phyloP scores from a whole-genome alignment of 2,888 invertebrate species.

The Parnassius smintheus region DNA sequence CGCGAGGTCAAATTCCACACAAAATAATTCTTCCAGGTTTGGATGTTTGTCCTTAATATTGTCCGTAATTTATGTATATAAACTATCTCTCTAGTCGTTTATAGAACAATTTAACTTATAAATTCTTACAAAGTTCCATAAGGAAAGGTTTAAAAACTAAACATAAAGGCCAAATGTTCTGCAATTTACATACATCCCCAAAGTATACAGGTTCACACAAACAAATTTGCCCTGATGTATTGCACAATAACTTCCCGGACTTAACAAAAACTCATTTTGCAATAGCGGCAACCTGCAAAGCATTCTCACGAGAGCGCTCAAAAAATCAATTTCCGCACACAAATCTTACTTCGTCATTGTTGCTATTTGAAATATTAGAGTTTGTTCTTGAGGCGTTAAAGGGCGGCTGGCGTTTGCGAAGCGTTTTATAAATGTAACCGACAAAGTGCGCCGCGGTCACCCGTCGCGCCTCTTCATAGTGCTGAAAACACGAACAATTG shows the following conservation, averaged over 20 bases:
- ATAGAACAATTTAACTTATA: too few species aligned
- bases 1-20: too few species aligned
- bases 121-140: too few species aligned
- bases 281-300: slow-evolving; percentile 68
- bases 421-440: slow-evolving; percentile 44
- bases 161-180: too few species aligned
- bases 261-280: slow-evolving; percentile 40
- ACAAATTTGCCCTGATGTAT: slow-evolving; percentile 36
- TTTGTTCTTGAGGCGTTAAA: slow-evolving; percentile 53
- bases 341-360: slow-evolving; percentile 77
- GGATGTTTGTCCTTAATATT: too few species aligned
- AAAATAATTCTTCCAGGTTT: too few species aligned
- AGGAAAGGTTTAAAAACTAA: too few species aligned
- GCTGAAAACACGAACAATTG: slow-evolving; percentile 72
- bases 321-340: slow-evolving; percentile 81
- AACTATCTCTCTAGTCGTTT: too few species aligned
- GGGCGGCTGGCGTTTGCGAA: slow-evolving; percentile 51
- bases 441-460: slow-evolving; percentile 60
- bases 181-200: not conserved
- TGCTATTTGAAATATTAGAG: slow-evolving; percentile 70
- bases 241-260: slow-evolving; percentile 60
- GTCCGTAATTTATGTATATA: too few species aligned
- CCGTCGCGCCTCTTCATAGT: slow-evolving; percentile 63
- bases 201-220: not conserved
- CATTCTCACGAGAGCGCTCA: slow-evolving; percentile 68